Evolutionary conservation across 2,888 invertebrate genomes (phyloP).

Genomic region (Pheosia gnoma): DNA sequence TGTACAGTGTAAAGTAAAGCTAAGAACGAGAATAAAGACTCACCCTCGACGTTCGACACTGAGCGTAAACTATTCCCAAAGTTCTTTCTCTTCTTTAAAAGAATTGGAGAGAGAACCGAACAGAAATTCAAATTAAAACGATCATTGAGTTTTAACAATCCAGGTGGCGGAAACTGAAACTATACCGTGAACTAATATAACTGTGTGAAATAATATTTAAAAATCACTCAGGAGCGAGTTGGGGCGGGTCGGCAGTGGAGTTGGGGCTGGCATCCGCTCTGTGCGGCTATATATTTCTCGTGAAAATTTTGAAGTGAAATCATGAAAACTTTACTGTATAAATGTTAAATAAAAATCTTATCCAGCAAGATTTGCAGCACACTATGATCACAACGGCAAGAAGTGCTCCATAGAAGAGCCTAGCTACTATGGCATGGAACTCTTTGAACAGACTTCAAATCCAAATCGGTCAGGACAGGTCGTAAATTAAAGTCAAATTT

Average conservation of each 20-base stretch:
- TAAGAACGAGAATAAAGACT: too few species aligned
- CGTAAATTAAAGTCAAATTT: too few species aligned
- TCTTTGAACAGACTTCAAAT: too few species aligned
- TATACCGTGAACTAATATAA: constrained; percentile 13
- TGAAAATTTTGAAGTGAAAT: constrained; percentile 38
- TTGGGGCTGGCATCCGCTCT: constrained; percentile 20
- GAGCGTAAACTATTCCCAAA: too few species aligned
- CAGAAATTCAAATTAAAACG: not conserved
- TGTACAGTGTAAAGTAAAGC: too few species aligned
- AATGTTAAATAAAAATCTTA: constrained; percentile 36
- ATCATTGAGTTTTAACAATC: constrained; percentile 8
- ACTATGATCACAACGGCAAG: too few species aligned
- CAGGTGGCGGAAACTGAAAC: constrained; percentile 10
- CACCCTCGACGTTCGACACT: too few species aligned
- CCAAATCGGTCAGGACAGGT: too few species aligned
- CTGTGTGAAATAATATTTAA: constrained; percentile 21
- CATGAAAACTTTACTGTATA: constrained; percentile 41
- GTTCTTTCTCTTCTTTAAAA: not conserved
- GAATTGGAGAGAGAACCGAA: not conserved
- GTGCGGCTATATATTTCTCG: constrained; percentile 29
- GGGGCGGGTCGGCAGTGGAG: constrained; percentile 1
- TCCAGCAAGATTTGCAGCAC: constrained; percentile 27
- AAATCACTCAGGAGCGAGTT: constrained; percentile 14
- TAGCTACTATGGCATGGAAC: too few species aligned
- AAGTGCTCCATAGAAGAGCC: too few species aligned